These are phyloP conservation scores for Doryteuthis pealeii DNA, from an alignment of 1,140 invertebrate species.

Conservation along the genomic window DNA sequence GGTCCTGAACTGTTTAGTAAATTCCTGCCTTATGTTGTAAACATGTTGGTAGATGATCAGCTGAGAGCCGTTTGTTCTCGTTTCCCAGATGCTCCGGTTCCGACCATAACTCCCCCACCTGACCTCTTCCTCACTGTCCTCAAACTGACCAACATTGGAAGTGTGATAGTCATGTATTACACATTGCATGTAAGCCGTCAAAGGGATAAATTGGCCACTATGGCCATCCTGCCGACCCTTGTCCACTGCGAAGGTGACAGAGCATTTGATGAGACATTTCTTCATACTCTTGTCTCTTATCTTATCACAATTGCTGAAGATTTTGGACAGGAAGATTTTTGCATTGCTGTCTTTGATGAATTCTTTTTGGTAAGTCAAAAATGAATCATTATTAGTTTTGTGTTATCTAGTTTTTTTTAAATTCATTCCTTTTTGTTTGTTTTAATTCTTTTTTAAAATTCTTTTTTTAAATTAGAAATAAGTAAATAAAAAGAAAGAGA, in stretches of 20 bases:
- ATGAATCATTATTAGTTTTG: neutral
- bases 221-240: slow-evolving; percentile 83
- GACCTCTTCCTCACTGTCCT: slow-evolving; percentile 49
- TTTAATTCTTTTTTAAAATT: too few relatives aligned
- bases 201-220: slow-evolving; percentile 81
- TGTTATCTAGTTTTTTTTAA: neutral
- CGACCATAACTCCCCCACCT: slow-evolving; percentile 76
- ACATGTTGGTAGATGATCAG: slow-evolving; percentile 96
- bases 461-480: neutral
- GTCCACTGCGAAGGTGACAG: slow-evolving; percentile 88
- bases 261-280: slow-evolving; percentile 91
- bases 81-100: slow-evolving; percentile 89
- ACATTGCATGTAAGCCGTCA: slow-evolving; percentile 66
- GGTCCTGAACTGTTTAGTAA: slow-evolving; percentile 92
- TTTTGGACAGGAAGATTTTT: slow-evolving; percentile 91
- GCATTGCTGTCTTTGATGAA: slow-evolving; percentile 93
- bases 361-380: slow-evolving; percentile 75
- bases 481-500: neutral
- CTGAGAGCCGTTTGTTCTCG: slow-evolving; percentile 82
- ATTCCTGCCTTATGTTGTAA: slow-evolving; percentile 91
- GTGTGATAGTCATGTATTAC: slow-evolving; percentile 93
- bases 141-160: slow-evolving; percentile 69
- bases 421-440: neutral
- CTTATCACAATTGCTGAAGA: slow-evolving; percentile 89
- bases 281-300: slow-evolving; percentile 85